These are phyloP conservation scores for Myotis yumanensis DNA, from an alignment of 2,113 vertebrate genomes.

Conservation along the genomic window DNA sequence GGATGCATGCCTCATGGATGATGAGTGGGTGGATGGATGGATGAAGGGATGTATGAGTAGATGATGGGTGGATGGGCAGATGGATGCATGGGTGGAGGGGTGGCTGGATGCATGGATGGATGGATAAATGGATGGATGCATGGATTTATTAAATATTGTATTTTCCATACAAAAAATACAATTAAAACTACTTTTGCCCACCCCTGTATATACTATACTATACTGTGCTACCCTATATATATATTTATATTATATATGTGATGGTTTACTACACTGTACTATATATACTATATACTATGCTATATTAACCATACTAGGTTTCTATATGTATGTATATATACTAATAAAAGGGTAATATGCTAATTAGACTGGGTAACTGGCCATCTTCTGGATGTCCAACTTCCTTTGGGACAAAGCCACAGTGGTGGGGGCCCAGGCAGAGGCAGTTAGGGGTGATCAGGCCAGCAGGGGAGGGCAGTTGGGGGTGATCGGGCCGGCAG, in stretches of 20 bases:
- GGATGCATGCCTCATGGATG: accelerated
- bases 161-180: not conserved
- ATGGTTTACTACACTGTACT: not conserved
- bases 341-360: too few species aligned
- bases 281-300: too few species aligned
- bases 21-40: accelerated
- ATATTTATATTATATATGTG: too few species aligned
- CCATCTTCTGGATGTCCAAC: too few species aligned
- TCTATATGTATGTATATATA: too few species aligned
- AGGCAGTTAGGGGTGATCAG: too few species aligned
- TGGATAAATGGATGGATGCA: accelerated
- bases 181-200: not conserved
- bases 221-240: not conserved
- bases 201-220: not conserved
- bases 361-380: too few species aligned
- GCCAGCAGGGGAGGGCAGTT: too few species aligned
- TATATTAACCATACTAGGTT: not conserved
- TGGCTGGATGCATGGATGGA: accelerated
- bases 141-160: not conserved
- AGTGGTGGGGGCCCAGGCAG: too few species aligned
- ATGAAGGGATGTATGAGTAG: accelerated
- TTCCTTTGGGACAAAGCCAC: too few species aligned
- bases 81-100: too few species aligned
- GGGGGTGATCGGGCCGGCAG: too few species aligned
- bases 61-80: not conserved